These are phyloP conservation scores for Hypotaenidia philippensis DNA, from an alignment of 2,797 vertebrate genomes.

Conservation along the genomic window DNA sequence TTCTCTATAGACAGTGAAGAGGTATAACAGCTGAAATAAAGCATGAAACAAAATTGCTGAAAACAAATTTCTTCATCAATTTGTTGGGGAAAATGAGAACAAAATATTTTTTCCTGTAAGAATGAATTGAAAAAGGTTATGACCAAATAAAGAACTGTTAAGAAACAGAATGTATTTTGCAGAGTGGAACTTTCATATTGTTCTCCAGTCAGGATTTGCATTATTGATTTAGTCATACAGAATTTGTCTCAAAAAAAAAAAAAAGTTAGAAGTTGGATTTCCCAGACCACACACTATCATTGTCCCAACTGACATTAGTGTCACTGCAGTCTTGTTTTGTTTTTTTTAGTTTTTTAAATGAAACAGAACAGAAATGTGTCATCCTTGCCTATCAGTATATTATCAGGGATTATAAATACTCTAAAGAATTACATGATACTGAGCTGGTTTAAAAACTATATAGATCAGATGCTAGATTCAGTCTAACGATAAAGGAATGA, in stretches of 20 bases:
- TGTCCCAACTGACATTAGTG: background rate
- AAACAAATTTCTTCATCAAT: background rate
- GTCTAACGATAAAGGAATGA: background rate
- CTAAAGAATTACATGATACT: background rate
- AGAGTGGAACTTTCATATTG: background rate
- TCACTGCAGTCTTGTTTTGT: background rate
- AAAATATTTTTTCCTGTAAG: background rate
- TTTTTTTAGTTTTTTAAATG: background rate
- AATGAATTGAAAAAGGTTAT: background rate
- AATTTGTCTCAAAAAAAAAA: background rate
- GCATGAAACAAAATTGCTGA: too few relatives aligned
- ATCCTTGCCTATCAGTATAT: background rate
- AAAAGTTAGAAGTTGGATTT: background rate
- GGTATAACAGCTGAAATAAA: background rate
- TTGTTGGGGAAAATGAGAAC: background rate
- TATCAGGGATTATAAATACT: background rate
- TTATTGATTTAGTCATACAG: background rate
- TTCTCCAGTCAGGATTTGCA: background rate
- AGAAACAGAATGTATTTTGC: background rate
- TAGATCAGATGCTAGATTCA: background rate
- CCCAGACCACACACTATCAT: background rate
- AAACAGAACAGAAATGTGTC: background rate
- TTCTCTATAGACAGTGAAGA: background rate
- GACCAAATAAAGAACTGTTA: background rate
- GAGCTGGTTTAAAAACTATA: background rate